phyloP scores from a whole-genome alignment of 2,113 vertebrate species.

The Amblyopsis rosae region DNA sequence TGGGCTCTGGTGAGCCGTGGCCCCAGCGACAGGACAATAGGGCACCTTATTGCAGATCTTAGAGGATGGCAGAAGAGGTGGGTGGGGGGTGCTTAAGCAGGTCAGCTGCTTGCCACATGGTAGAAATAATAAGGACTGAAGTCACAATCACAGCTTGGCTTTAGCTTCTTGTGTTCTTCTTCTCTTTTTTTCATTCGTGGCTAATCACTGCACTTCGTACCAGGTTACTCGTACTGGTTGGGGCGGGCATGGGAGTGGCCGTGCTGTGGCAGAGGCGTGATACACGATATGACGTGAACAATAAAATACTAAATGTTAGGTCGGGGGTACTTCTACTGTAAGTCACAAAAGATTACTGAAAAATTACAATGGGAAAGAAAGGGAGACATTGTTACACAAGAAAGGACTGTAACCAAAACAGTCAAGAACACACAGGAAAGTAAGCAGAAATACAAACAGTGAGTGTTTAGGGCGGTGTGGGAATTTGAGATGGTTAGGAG shows the following conservation, averaged over 20 bases:
- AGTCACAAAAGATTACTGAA: background rate
- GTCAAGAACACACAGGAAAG: too few relatives aligned
- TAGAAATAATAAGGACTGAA: conserved; percentile 82
- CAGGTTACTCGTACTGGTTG: conserved; percentile 44
- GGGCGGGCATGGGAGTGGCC: too few relatives aligned
- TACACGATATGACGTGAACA: too few relatives aligned
- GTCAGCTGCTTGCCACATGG: conserved; percentile 99
- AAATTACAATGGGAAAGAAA: conserved; percentile 30
- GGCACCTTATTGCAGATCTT: conserved; percentile 81
- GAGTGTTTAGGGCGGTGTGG: too few relatives aligned
- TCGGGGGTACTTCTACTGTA: background rate
- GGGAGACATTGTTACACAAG: conserved; percentile 63
- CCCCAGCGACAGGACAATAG: conserved; percentile 70
- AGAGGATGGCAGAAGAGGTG: conserved; percentile 1
- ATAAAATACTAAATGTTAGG: too few relatives aligned
- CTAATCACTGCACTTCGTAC: conserved; percentile 85
- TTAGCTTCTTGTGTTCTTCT: conserved; percentile 62
- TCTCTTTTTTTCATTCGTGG: background rate
- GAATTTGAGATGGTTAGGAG: too few relatives aligned
- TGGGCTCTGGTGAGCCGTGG: conserved; percentile 49
- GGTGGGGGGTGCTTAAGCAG: conserved; percentile 78
- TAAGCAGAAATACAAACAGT: too few relatives aligned
- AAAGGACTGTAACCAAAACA: conserved; percentile 27
- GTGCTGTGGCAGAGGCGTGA: too few relatives aligned
- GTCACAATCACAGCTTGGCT: conserved; percentile 89